A percentile compares a stretch with the other conserved stretches of the same genome.
Evolutionary conservation across 2,888 invertebrate genomes (phyloP).

Genomic region (Lepetodrilus schrolli): DNA sequence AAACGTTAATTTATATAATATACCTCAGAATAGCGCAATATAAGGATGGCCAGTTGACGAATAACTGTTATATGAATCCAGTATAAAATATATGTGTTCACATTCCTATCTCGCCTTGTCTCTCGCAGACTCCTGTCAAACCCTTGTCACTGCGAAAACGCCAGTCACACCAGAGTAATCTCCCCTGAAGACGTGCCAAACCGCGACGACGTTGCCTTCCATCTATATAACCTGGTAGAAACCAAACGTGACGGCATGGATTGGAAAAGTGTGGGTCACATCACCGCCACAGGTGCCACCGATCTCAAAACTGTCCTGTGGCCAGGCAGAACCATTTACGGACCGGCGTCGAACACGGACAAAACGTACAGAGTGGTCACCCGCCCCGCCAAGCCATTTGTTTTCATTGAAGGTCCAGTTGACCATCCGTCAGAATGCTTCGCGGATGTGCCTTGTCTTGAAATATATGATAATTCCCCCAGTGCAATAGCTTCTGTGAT

Average conservation of each 20-base stretch:
- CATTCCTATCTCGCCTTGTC: too few relatives aligned
- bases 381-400: conserved; percentile 91
- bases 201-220: conserved; percentile 41
- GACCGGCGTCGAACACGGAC: conserved; percentile 79
- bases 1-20: too few relatives aligned
- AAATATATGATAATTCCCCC: conserved; percentile 63
- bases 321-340: conserved; percentile 87
- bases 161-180: not conserved
- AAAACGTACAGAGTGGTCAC: conserved; percentile 86
- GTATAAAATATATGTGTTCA: too few relatives aligned
- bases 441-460: conserved; percentile 75
- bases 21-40: too few relatives aligned
- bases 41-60: too few relatives aligned
- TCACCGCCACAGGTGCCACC: conserved; percentile 45
- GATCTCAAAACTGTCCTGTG: conserved; percentile 89
- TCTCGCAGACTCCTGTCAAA: not conserved
- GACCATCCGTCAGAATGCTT: conserved; percentile 63
- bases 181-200: not conserved
- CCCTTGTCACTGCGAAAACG: conserved; percentile 1
- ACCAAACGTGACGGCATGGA: conserved; percentile 21
- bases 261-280: conserved; percentile 64
- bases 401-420: conserved; percentile 87
- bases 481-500: conserved; percentile 59
- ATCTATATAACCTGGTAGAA: conserved; percentile 51
- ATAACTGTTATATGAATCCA: too few relatives aligned